Evolutionary conservation across 1,140 invertebrate genomes (phyloP), one percentile per base, ranked within the genome.

Genomic region (Hydropsyche tenuis): DNA sequence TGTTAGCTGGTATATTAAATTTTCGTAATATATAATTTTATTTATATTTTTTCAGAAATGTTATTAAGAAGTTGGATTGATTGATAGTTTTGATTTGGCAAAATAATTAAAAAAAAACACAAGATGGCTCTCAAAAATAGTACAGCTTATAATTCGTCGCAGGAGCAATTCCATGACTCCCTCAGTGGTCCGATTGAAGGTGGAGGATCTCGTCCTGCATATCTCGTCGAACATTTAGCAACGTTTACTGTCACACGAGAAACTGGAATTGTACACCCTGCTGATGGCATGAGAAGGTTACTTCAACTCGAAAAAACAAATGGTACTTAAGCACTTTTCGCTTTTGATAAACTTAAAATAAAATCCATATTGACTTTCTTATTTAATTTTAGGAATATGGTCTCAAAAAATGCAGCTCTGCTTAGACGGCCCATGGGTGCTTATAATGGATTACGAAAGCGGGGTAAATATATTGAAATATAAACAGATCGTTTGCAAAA

Each of bases 341-440:
- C 22, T 20, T 25, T 62, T 20, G n/a, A n/a, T 53, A n/a, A 53
- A 45, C 51, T 11, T n/a, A n/a, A n/a, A n/a, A n/a, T n/a, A n/a
- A n/a, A n/a, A n/a, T n/a, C n/a, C n/a, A n/a, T n/a, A 37, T 37
- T 37, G 9, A 37, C 9, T 4, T 37, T 37, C 9, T 37, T 3
- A 37, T 56, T n/a, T 56, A 53, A 14, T 68, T 68, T n/a, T 82
- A 80, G 87, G 87, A 69, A 99, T 99, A 82, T 99, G 97, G 97
- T 99, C 96, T 42, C 97, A 99, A 85, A 97, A 97, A 82, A 98
- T 99, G 94, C 90, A 96, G 79, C 85, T 99, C 42, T 90, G 93
- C 77, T 84, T 99, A 46, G 96, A 98, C 79, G 89, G 91, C 60
- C 90, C 90, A 78, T 94, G 93, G 91, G 91, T 98, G 69, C 88